phyloP scores from a whole-genome alignment of 92 coral and sea anemone species.

The Pocillopora meandrina region DNA sequence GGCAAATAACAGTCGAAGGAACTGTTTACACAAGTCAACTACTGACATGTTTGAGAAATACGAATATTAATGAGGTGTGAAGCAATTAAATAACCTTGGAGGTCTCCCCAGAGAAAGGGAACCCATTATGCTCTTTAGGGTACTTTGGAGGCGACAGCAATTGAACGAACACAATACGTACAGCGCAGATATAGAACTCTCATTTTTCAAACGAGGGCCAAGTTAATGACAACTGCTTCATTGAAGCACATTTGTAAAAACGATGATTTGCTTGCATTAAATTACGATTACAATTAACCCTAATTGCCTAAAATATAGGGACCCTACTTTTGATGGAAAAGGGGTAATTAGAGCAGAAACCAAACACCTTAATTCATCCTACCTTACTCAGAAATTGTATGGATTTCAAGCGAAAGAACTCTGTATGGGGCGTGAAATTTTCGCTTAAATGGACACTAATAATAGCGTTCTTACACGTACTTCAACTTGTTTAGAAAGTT shows the following conservation, averaged over 20 bases:
- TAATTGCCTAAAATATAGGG: slow-evolving; percentile 2
- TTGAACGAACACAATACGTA: neutral
- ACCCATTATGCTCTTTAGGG: neutral
- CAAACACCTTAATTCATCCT: neutral
- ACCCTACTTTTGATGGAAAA: neutral
- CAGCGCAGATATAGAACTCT: neutral
- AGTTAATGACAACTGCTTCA: neutral
- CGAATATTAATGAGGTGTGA: neutral
- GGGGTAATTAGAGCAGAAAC: neutral
- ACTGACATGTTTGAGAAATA: neutral
- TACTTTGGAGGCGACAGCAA: neutral
- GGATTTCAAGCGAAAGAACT: neutral
- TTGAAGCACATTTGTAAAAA: neutral
- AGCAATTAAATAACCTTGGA: neutral
- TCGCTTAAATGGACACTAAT: neutral
- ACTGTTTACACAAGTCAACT: neutral
- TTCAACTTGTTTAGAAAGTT: slow-evolving; percentile 20
- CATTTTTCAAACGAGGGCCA: neutral
- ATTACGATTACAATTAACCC: neutral
- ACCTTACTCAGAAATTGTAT: neutral
- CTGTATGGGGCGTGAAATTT: neutral
- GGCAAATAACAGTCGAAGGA: neutral
- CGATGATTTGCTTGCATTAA: slow-evolving; percentile 16
- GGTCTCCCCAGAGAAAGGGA: neutral
- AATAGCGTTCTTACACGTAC: slow-evolving; percentile 6